Percentiles rank a stretch among this genome's conserved stretches.
These are phyloP conservation scores for Crenichthys baileyi DNA, from an alignment of 2,797 vertebrate species.

Conservation along the genomic window DNA sequence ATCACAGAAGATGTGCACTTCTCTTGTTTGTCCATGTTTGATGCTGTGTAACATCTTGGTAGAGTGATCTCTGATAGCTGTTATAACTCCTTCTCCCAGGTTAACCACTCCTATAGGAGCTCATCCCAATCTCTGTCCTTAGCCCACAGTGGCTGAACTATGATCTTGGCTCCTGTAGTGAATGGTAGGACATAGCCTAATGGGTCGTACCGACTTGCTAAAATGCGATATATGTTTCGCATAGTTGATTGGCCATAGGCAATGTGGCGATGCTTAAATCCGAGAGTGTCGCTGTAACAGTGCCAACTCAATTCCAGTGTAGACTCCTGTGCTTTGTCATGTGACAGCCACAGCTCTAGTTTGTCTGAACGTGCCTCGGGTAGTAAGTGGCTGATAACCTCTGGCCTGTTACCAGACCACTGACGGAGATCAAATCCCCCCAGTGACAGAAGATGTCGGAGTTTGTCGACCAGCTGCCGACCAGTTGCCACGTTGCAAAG, in stretches of 20 bases:
- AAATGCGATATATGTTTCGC: not conserved
- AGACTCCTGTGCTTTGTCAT: not conserved
- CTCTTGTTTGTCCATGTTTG: not conserved
- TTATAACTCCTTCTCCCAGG: not conserved
- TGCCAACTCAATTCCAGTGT: not conserved
- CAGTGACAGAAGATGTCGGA: not conserved
- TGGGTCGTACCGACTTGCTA: not conserved
- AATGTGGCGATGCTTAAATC: too few species aligned
- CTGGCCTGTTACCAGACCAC: not conserved
- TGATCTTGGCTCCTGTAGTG: not conserved
- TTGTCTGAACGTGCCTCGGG: not conserved
- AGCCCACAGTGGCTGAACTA: not conserved
- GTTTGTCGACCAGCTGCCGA: not conserved
- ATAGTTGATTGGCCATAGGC: not conserved
- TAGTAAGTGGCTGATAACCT: not conserved
- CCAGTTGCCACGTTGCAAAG: not conserved
- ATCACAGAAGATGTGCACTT: not conserved
- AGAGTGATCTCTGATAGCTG: not conserved
- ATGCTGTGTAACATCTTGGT: not conserved
- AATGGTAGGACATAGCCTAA: not conserved
- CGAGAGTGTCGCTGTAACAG: constrained; percentile 37
- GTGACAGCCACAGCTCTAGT: not conserved
- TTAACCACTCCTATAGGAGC: not conserved
- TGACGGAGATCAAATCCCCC: not conserved
- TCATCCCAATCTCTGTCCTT: not conserved